These are phyloP conservation scores for Tribolium castaneum DNA, from an alignment of 1,140 invertebrate species.

Conservation along the genomic window DNA sequence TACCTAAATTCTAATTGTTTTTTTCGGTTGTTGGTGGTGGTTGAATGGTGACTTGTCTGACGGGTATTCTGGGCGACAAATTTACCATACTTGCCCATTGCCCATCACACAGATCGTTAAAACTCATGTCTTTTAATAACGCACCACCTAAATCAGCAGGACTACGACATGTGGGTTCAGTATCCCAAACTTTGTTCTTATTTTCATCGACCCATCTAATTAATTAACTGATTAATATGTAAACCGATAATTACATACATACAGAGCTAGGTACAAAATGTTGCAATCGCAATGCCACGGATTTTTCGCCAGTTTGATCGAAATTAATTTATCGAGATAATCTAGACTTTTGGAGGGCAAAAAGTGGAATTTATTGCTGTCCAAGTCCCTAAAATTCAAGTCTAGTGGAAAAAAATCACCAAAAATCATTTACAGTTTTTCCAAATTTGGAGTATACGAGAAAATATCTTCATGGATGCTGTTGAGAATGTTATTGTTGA, in stretches of 20 bases:
- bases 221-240: too few relatives aligned
- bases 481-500: slow-evolving; percentile 62
- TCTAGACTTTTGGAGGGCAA: slow-evolving; percentile 78
- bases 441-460: slow-evolving; percentile 56
- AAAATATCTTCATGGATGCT: slow-evolving; percentile 56
- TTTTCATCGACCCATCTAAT: slow-evolving; percentile 75
- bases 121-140: slow-evolving; percentile 76
- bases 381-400: slow-evolving; percentile 75
- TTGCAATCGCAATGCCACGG: slow-evolving; percentile 90
- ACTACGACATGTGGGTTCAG: slow-evolving; percentile 78
- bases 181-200: slow-evolving; percentile 78
- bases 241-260: slow-evolving; percentile 60
- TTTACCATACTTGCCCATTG: slow-evolving; percentile 88
- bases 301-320: slow-evolving; percentile 83
- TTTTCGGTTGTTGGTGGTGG: slow-evolving; percentile 4
- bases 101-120: slow-evolving; percentile 82
- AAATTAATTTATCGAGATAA: slow-evolving; percentile 72
- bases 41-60: slow-evolving; percentile 45
- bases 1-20: background rate
- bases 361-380: slow-evolving; percentile 81
- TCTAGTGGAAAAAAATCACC: background rate
- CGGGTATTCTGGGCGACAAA: slow-evolving; percentile 74
- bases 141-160: slow-evolving; percentile 79
- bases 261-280: slow-evolving; percentile 78
- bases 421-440: slow-evolving; percentile 58